Evolutionary conservation across 1,140 invertebrate genomes (phyloP).

Genomic region (Ceratosolen solmsi): DNA sequence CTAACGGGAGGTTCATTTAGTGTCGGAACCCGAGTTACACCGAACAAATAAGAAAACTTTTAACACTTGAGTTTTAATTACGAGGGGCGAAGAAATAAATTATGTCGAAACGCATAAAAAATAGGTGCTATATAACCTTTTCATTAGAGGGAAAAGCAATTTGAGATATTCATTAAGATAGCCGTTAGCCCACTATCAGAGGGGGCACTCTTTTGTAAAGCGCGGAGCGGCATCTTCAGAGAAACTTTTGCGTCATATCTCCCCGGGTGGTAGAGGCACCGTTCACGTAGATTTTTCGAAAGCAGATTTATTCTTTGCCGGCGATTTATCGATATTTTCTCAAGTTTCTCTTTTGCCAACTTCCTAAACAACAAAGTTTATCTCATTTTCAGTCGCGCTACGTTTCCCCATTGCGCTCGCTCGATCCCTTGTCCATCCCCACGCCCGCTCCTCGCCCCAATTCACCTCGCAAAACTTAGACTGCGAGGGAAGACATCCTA

Average conservation of each 20-base stretch:
- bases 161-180: conserved; percentile 34
- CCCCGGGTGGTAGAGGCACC: not conserved
- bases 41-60: conserved; percentile 17
- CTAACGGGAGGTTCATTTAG: conserved; percentile 5
- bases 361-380: conserved; percentile 41
- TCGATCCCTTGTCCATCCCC: not conserved
- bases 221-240: conserved; percentile 9
- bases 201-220: not conserved
- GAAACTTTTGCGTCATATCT: conserved; percentile 27
- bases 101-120: conserved; percentile 19
- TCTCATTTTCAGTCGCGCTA: not conserved
- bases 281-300: conserved; percentile 16
- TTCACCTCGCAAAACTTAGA: not conserved
- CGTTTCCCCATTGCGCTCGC: not conserved
- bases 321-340: conserved; percentile 36
- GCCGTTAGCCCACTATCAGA: conserved; percentile 23
- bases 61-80: conserved; percentile 28
- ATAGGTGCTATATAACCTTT: conserved; percentile 7
- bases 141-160: conserved; percentile 24
- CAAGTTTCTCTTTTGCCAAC: conserved; percentile 11
- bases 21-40: not conserved
- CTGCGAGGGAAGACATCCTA: conserved; percentile 7
- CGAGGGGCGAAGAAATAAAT: not conserved
- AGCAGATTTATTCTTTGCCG: conserved; percentile 34
- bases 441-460: not conserved